Base-by-base conservation (phyloP, 2,888 invertebrate species). In the Ormyrus labotus region DNA sequence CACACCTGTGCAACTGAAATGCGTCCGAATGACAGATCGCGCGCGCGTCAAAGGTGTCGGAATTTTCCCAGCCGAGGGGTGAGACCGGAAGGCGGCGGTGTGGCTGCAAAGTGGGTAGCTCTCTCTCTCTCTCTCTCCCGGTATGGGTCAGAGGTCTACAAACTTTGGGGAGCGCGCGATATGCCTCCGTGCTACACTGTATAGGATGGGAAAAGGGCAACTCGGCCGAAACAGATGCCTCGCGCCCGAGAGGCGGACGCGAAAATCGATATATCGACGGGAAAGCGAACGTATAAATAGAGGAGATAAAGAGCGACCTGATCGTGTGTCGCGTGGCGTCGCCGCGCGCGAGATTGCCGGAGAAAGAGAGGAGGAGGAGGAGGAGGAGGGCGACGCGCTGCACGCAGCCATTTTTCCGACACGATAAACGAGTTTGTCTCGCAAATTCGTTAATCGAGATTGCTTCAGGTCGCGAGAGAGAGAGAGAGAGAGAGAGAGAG, bases 241-340 rank as follows among this genome's bases (percentile, higher is more conserved):
- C 61, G 78, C 65, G 51, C 45, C 6, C 58, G 55, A 6, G 63
- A 51, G 50, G 60, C 19, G 65, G 19, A 19, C 19, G 19, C 19
- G 19, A 19, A 19, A 73, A 79, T 79, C 78, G 73, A 79, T 79
- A 79, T 73, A 79, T 79, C 73, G 78, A 73, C 78, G 10, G 9
- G 45, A 6, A 68, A 19, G 19, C 19, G 19, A 19, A 19, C 19
- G 19, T 19, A 19, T 19, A 19, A 19, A 19, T 19, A 19, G 19
- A 19, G 19, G 19, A 19, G 19, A 19, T 19, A 19, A 19, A 19
- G 19, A 19, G 11, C 47, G 9, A 11, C 10, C 2, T 6, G 64
- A 11, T 6, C 48, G 47, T 48, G 10, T 64, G 48, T 48, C 45
- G 47, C 61, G 45, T 2, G 48, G 48, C 48, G 10, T 10, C 10